Conservation (phyloP, 2,797 vertebrate species). For the Parauchenoglanis ngamensis region DNA sequence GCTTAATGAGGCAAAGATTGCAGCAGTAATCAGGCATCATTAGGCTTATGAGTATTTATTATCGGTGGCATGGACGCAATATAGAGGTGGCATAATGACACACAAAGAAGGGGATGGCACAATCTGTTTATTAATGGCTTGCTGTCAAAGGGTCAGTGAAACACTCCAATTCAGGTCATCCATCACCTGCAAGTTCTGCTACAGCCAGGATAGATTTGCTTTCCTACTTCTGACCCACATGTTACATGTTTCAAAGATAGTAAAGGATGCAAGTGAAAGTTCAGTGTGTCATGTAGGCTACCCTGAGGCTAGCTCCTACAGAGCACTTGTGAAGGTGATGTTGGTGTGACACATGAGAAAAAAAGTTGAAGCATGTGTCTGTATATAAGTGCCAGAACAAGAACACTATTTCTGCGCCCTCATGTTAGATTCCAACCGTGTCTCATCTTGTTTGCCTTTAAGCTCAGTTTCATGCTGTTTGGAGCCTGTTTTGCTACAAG, state of each 20-base stretch:
- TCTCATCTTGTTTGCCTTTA: slow-evolving; percentile 76
- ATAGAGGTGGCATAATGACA: slow-evolving; percentile 77
- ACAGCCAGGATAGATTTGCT: slow-evolving; percentile 71
- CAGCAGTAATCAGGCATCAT: slow-evolving; percentile 85
- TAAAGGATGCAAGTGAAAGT: slow-evolving; percentile 65
- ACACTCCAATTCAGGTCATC: slow-evolving; percentile 71
- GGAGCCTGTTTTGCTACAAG: slow-evolving; percentile 68
- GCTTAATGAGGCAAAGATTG: slow-evolving; percentile 86
- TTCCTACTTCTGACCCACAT: slow-evolving; percentile 73
- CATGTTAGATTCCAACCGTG: slow-evolving; percentile 70
- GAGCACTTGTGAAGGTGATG: slow-evolving; percentile 50
- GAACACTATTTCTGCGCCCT: slow-evolving; percentile 68
- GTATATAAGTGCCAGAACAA: slow-evolving; percentile 66
- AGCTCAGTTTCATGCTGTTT: slow-evolving; percentile 74
- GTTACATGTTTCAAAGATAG: slow-evolving; percentile 71
- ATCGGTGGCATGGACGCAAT: slow-evolving; percentile 78
- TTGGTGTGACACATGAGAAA: slow-evolving; percentile 36
- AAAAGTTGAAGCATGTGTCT: slow-evolving; percentile 53
- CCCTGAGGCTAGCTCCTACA: slow-evolving; percentile 63
- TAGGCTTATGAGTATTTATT: slow-evolving; percentile 88
- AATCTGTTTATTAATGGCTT: slow-evolving; percentile 80
- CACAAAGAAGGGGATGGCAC: slow-evolving; percentile 71
- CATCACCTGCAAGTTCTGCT: slow-evolving; percentile 68
- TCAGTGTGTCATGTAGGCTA: slow-evolving; percentile 70
- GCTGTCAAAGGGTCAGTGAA: slow-evolving; percentile 75